Percentiles rank a stretch among this genome's conserved stretches.
These are phyloP conservation scores for Pogonognathellus flavescens DNA, from an alignment of 1,140 invertebrate species.

Conservation along the genomic window DNA sequence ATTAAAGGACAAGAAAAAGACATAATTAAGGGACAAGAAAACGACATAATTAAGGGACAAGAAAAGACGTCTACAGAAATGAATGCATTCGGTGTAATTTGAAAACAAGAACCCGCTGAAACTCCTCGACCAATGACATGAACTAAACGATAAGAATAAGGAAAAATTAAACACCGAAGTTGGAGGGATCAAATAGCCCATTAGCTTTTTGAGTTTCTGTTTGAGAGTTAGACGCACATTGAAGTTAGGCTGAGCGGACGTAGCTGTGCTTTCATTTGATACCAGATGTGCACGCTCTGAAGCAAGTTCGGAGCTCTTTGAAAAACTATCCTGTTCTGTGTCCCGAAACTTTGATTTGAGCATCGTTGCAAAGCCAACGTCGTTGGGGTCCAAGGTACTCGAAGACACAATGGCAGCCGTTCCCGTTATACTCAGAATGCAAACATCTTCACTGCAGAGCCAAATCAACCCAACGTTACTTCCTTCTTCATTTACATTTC, in stretches of 20 bases:
- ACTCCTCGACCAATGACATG: neutral
- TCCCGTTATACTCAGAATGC: conserved; percentile 91
- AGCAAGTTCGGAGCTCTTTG: neutral
- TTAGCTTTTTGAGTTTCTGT: conserved; percentile 51
- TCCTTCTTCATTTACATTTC: no score
- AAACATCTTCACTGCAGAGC: conserved; percentile 88
- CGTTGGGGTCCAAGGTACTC: conserved; percentile 29
- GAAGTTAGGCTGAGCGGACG: conserved; percentile 18
- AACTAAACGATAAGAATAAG: conserved; percentile 24
- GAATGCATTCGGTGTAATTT: neutral
- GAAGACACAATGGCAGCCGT: conserved; percentile 87
- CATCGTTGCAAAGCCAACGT: conserved; percentile 15
- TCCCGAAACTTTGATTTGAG: conserved; percentile 18
- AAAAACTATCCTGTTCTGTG: neutral
- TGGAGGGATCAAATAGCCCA: conserved; percentile 37
- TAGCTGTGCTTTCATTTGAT: conserved; percentile 67
- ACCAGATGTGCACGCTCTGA: conserved; percentile 67
- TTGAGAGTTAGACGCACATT: conserved; percentile 28
- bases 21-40: no score
- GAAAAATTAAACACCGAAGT: conserved; percentile 46
- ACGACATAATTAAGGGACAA: neutral
- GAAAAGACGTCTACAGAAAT: neutral
- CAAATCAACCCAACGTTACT: neutral
- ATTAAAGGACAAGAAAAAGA: conserved; percentile 7
- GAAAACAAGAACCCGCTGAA: neutral